These are phyloP conservation scores for Melanotus villosus DNA, from an alignment of 2,888 invertebrate species.

Conservation along the genomic window DNA sequence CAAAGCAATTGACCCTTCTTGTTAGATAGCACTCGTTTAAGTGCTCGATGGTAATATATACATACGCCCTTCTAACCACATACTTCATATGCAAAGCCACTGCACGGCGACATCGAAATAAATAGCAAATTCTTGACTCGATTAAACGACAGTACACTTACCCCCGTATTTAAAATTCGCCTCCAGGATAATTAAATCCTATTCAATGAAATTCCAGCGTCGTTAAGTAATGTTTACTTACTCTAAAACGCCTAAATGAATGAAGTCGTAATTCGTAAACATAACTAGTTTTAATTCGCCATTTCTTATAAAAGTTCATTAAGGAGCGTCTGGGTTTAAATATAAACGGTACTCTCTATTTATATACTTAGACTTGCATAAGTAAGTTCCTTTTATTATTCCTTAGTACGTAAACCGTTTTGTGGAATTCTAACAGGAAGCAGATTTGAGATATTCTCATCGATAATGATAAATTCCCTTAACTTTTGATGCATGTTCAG, in stretches of 20 bases:
- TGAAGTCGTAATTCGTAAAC: conserved; percentile 30
- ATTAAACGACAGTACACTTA: neutral
- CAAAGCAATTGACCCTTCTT: conserved; percentile 48
- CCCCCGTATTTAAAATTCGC: neutral
- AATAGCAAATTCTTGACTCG: conserved; percentile 16
- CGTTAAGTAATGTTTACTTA: conserved; percentile 23
- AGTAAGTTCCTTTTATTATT: neutral
- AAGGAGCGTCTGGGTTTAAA: conserved; percentile 28
- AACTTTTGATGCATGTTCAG: conserved; percentile 9
- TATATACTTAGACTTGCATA: conserved; percentile 2
- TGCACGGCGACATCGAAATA: conserved; percentile 12
- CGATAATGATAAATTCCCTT: conserved; percentile 13
- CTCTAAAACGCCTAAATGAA: conserved; percentile 18
- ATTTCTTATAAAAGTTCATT: conserved; percentile 21
- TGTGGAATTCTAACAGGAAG: conserved; percentile 16
- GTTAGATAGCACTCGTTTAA: conserved; percentile 38
- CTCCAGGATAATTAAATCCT: conserved; percentile 16
- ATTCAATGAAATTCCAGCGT: conserved; percentile 24
- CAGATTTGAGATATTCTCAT: conserved; percentile 11
- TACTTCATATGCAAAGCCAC: conserved; percentile 23
- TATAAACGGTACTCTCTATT: conserved; percentile 17
- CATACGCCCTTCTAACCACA: conserved; percentile 33
- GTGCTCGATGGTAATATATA: conserved; percentile 21
- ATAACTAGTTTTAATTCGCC: conserved; percentile 33
- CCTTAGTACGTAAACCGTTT: too few species aligned